phyloP scores from a whole-genome alignment of 30 jellyfish, hydroid and myxozoan species.

The Nemopilema nomurai region DNA sequence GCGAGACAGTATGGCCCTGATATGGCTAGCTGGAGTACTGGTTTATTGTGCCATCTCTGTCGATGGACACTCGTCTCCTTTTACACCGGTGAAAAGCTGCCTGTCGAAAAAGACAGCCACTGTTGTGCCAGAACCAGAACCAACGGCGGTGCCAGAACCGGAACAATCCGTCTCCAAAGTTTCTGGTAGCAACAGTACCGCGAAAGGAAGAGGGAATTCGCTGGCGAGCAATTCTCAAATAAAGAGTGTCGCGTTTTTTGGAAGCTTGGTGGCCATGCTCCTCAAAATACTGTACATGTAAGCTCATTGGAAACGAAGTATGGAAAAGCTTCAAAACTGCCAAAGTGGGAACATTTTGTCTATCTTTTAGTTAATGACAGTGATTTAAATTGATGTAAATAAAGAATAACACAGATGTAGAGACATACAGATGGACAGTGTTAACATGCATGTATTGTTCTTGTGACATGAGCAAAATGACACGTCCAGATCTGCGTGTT shows the following conservation, averaged over 20 bases:
- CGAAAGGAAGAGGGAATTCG: background rate
- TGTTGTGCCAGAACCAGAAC: background rate
- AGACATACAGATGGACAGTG: too few species aligned
- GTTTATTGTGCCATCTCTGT: background rate
- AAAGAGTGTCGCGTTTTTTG: slow-evolving; percentile 5
- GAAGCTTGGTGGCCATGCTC: slow-evolving; percentile 6
- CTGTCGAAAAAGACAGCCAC: background rate
- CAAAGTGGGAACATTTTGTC: too few species aligned
- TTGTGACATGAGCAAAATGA: too few species aligned
- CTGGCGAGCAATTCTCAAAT: background rate
- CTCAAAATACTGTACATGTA: background rate
- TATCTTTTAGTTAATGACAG: too few species aligned
- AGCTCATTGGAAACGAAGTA: background rate
- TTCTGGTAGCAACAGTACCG: background rate
- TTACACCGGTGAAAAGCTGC: slow-evolving; percentile 8
- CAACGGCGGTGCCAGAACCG: background rate
- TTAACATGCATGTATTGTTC: too few species aligned
- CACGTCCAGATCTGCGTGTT: too few species aligned
- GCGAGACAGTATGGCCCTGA: background rate
- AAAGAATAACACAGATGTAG: too few species aligned
- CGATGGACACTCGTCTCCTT: slow-evolving; percentile 5
- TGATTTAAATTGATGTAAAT: too few species aligned
- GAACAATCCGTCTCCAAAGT: background rate
- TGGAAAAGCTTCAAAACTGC: too few species aligned
- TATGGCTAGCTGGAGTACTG: background rate